Evolutionary conservation across 2,888 invertebrate genomes (phyloP), one percentile per base, ranked within the genome.

Genomic region (Pseudolycoriella hygida): DNA sequence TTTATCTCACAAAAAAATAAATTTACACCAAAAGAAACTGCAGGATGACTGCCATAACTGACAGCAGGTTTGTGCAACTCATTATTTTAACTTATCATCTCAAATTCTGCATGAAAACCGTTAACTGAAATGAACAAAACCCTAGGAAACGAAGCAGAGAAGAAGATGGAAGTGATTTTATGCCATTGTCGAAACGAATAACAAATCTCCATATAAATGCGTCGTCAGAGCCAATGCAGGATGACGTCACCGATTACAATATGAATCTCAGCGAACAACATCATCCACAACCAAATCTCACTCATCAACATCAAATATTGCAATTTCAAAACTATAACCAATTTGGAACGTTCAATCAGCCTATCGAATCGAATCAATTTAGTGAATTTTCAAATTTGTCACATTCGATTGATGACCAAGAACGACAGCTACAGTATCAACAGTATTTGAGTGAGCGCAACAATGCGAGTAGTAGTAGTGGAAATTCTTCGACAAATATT

Each of bases 151-250:
- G 87, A 52, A 73, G 76, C 43, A 72, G 84, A 48, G 77, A 77
- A 58, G 83, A 85, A 56, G 85, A 86, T 53, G 70, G 73, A 32
- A 73, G 73, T 56, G 88, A 88, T 57, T 88, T 87, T 56, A 80
- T 84, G 72, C 89, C 90, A 45, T 66, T 90, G 44, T 88, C 88
- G 12, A 90, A 90, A 63, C 73, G 89, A 57, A 89, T 90, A 55
- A 89, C 89, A 61, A 88, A 88, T 67, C 71, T 90, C 44, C 14
- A 39, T 12, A 34, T 34, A 34, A 14, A 12, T 14, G 6, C 4
- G n/a, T 34, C 34, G n/a, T 14, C 25, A 8, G 4, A 4, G 25
- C 25, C 25, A 25, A 25, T 25, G 25, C 25, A 25, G 25, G 8
- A 25, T 25, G 25, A 25, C 8, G 8, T 25, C 8, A 12, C 15